These are phyloP conservation scores for Cairina moschata DNA, from an alignment of 2,113 vertebrate species.

Conservation along the genomic window DNA sequence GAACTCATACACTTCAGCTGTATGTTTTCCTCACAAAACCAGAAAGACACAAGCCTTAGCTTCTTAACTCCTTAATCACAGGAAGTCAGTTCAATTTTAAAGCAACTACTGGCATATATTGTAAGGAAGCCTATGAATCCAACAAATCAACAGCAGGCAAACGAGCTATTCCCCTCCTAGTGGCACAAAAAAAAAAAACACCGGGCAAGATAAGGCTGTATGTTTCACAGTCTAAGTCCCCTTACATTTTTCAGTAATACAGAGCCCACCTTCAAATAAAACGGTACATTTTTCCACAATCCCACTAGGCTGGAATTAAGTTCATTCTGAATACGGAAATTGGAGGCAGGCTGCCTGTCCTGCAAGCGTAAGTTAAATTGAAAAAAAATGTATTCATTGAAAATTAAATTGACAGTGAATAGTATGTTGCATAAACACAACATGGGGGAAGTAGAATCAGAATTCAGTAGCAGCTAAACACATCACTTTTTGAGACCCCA, in stretches of 20 bases:
- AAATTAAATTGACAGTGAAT: background rate
- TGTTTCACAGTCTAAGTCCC: background rate
- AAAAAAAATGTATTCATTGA: background rate
- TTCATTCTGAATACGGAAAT: background rate
- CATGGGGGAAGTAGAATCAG: background rate
- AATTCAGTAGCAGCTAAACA: conserved; percentile 18
- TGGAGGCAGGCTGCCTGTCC: background rate
- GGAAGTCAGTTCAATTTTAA: background rate
- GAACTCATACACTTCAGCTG: background rate
- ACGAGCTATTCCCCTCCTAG: background rate
- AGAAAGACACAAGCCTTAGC: background rate
- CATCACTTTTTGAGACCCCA: background rate
- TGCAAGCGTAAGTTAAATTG: conserved; percentile 21
- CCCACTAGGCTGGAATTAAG: background rate
- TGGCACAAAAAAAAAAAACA: background rate
- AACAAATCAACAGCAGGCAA: background rate
- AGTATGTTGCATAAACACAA: background rate
- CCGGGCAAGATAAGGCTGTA: background rate
- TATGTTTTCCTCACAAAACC: background rate
- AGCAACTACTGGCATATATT: rapidly evolving
- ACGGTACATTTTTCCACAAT: background rate
- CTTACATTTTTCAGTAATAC: background rate
- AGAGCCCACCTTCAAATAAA: background rate
- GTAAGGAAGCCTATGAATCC: background rate
- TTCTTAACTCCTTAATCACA: background rate